Evolutionary conservation across 37 sponge, comb jelly and placozoan species (phyloP), one percentile per base, ranked within the genome.

Genomic region (Theonella swinhoei): DNA sequence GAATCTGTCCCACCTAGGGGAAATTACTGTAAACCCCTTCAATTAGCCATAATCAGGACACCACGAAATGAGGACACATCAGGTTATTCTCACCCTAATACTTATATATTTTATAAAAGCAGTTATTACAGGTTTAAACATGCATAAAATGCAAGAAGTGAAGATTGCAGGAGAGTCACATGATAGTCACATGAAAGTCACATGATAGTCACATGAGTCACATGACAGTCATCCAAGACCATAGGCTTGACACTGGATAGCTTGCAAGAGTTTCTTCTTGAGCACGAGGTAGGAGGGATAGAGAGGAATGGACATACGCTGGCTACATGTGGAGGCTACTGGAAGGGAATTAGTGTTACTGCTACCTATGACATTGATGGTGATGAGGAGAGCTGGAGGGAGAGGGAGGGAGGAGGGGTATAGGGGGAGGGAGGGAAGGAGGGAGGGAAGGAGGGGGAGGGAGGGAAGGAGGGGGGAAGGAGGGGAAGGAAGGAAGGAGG

Each of bases 311-410:
- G 89, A 91, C 78, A 96, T 91, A 1, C 94, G 75, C 81, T 91
- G 93, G 67, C 97, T 88, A 81, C 97, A 96, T 70, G 97, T 96
- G 30, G 97, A 92, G 25, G 97, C 93, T 28, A 93, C 91, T 3
- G 97, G 97, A 32, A 96, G 94, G 2, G 93, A 83, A 24, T 92
- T 84, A 22, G 64, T 29, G 85, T 88, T 84, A 31, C 81, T 33
- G 59, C 81, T 70, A 3, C 84, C 77, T 30, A 92, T 92, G 25
- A 92, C 92, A 73, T 92, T 88, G 65, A 92, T 74, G 1, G 81
- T 81, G 38, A 92, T 88, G 1, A 72, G 63, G 20, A 83, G 39
- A 31, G 83, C 86, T 90, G 70, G 65, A 59, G 69, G 28, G 68
- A 19, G 34, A 24, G 84, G 7, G 75, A 59, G 62, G 24, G 60